A percentile compares a stretch with the other conserved stretches of the same genome.
Conservation (phyloP, 2,113 vertebrate genomes). For the Patagioenas fasciata region DNA sequence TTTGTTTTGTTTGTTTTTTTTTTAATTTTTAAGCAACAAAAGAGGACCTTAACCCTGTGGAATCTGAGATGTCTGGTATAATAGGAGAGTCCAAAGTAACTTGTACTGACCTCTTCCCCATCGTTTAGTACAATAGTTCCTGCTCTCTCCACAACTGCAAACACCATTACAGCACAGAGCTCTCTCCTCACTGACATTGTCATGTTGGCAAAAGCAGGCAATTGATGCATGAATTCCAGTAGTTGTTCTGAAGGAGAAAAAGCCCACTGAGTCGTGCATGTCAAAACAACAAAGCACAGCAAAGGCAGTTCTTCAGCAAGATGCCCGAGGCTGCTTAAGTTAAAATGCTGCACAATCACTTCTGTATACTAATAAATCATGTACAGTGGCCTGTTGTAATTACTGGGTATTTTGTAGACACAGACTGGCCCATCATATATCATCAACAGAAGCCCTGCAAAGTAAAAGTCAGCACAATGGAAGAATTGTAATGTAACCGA, state of each 20-base stretch:
- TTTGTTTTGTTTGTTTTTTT: too few species aligned
- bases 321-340: slow-evolving; percentile 12
- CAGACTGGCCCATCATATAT: not conserved
- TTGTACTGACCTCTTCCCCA: slow-evolving; percentile 92
- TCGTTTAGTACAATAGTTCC: slow-evolving; percentile 96
- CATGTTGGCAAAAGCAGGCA: slow-evolving; percentile 98
- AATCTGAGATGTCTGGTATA: not conserved
- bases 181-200: slow-evolving; percentile 98
- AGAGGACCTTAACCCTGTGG: not conserved
- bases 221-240: slow-evolving; percentile 98
- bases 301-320: slow-evolving; percentile 43
- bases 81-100: not conserved
- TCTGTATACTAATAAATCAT: slow-evolving; percentile 44
- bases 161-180: slow-evolving; percentile 98
- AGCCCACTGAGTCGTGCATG: slow-evolving; percentile 14
- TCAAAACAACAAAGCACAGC: slow-evolving; percentile 51
- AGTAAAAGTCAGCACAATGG: slow-evolving; percentile 41
- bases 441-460: slow-evolving; percentile 16
- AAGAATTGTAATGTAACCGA: slow-evolving; percentile 11
- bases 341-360: slow-evolving; percentile 43
- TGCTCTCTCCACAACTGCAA: slow-evolving; percentile 95
- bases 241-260: slow-evolving; percentile 89
- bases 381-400: slow-evolving; percentile 47
- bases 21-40: not conserved
- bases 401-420: slow-evolving; percentile 29